Evolutionary conservation across 2,888 invertebrate species (phyloP).

Genomic region (Tetranychus piercei): DNA sequence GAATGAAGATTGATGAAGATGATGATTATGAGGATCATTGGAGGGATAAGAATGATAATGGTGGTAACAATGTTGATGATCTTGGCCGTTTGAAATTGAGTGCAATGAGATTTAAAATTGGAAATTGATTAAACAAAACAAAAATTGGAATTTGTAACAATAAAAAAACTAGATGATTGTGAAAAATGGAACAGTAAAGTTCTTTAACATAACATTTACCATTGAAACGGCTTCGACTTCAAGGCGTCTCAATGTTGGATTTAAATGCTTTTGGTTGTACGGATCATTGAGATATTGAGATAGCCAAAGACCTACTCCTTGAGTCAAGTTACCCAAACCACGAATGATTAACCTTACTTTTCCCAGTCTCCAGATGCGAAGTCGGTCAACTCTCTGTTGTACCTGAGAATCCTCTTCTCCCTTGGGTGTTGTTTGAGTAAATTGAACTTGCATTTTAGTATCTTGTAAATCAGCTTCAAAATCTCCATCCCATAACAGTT

Average conservation of each 20-base stretch:
- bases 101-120: not conserved
- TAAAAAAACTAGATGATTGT: constrained; percentile 24
- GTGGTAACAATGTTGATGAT: not conserved
- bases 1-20: not conserved
- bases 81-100: not conserved
- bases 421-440: constrained; percentile 24
- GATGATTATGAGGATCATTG: not conserved
- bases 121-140: not conserved
- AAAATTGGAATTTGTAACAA: not conserved
- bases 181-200: constrained; percentile 27
- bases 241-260: constrained; percentile 24
- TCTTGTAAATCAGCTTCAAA: constrained; percentile 25
- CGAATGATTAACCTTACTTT: constrained; percentile 25
- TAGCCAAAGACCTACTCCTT: constrained; percentile 26
- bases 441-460: constrained; percentile 26
- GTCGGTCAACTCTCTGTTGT: constrained; percentile 24
- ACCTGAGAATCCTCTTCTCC: constrained; percentile 19
- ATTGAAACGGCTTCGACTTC: constrained; percentile 26
- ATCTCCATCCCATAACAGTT: constrained; percentile 27
- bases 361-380: constrained; percentile 27
- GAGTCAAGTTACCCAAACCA: constrained; percentile 28
- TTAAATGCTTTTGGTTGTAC: constrained; percentile 22
- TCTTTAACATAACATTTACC: constrained; percentile 25
- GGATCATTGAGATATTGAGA: constrained; percentile 22
- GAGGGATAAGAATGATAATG: not conserved